phyloP scores from a whole-genome alignment of 2,113 vertebrate genomes.

The Sylvilagus bachmani region DNA sequence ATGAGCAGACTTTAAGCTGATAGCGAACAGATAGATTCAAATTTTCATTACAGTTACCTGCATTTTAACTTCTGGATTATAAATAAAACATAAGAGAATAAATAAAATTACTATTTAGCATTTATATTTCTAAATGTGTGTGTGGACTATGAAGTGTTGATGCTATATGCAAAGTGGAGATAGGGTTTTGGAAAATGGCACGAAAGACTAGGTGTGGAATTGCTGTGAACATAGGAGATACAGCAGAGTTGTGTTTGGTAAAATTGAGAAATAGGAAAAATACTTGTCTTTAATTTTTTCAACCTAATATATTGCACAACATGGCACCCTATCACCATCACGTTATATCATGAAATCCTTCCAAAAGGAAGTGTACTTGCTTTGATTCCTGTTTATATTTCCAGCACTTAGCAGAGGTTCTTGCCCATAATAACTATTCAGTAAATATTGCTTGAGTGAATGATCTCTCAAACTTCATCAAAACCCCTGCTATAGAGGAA shows the following conservation, averaged over 20 bases:
- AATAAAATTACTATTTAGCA: background rate
- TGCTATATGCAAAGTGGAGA: background rate
- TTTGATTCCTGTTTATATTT: conserved; percentile 49
- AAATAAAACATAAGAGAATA: conserved; percentile 1
- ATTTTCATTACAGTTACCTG: background rate
- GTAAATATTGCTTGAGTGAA: conserved; percentile 57
- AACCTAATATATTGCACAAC: conserved; percentile 23
- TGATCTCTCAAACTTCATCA: conserved; percentile 52
- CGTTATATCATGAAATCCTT: conserved; percentile 34
- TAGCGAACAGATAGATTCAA: background rate
- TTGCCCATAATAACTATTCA: conserved; percentile 24
- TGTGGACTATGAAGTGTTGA: background rate
- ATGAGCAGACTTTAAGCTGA: background rate
- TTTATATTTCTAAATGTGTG: conserved; percentile 17
- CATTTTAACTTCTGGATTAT: background rate
- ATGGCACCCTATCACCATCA: background rate
- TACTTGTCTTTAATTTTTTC: conserved; percentile 61
- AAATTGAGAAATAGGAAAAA: conserved; percentile 51
- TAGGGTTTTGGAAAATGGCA: background rate
- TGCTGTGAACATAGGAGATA: conserved; percentile 3
- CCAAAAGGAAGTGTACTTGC: background rate
- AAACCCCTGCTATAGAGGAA: conserved; percentile 21
- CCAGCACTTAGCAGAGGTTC: background rate
- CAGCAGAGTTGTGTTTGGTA: background rate
- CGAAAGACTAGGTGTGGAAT: background rate